Percentiles rank a stretch among this genome's conserved stretches.
These are phyloP conservation scores for Bubo scandiacus DNA, from an alignment of 2,113 vertebrate genomes.

Conservation along the genomic window DNA sequence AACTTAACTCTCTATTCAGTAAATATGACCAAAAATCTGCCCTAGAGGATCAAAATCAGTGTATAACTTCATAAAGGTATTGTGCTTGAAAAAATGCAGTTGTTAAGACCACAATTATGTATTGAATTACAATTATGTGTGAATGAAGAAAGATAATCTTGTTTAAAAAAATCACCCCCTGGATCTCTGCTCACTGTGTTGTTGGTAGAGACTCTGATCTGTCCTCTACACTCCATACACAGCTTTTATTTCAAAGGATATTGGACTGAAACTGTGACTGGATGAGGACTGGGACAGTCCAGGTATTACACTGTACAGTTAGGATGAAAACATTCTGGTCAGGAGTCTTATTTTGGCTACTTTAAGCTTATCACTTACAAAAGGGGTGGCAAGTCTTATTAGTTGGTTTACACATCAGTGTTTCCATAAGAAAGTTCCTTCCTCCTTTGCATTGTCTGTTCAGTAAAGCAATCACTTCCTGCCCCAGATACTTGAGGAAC, in stretches of 20 bases:
- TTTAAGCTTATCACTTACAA: not conserved
- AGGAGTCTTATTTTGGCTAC: not conserved
- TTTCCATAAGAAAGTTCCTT: not conserved
- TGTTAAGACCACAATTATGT: not conserved
- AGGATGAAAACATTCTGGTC: not conserved
- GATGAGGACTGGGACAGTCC: not conserved
- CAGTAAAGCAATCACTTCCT: not conserved
- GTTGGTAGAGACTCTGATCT: not conserved
- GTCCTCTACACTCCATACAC: not conserved
- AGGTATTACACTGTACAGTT: not conserved
- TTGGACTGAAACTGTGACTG: not conserved
- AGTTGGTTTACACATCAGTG: not conserved
- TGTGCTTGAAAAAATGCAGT: not conserved
- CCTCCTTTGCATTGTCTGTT: not conserved
- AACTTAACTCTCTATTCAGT: not conserved
- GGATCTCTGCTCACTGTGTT: not conserved
- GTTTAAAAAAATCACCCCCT: not conserved
- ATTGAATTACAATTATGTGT: not conserved
- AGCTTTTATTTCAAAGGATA: not conserved
- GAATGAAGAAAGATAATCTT: not conserved
- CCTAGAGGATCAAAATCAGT: not conserved
- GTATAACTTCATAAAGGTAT: not conserved
- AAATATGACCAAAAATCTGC: not conserved
- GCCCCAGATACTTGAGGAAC: not conserved
- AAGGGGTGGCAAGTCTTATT: not conserved